A percentile compares a stretch with the other conserved stretches of the same genome.
These are phyloP conservation scores for Fragum sueziense DNA, from an alignment of 2,888 invertebrate species.

Conservation along the genomic window DNA sequence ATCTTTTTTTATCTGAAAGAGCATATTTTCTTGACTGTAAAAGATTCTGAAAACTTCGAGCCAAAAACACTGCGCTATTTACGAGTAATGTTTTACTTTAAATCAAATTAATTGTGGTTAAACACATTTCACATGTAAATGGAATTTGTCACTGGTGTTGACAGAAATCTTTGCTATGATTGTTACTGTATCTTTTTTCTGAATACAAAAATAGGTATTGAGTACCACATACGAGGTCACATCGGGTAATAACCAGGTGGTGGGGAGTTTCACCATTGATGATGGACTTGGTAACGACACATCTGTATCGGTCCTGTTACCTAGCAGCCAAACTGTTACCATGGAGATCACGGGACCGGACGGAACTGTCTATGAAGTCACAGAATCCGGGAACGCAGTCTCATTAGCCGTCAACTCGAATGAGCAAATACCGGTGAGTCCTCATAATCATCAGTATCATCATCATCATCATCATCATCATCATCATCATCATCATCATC, in stretches of 20 bases:
- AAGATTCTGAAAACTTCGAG: too few relatives aligned
- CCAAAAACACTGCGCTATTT: too few relatives aligned
- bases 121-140: too few relatives aligned
- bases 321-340: neutral
- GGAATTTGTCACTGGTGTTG: too few relatives aligned
- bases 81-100: too few relatives aligned
- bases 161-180: too few relatives aligned
- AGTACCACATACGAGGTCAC: neutral
- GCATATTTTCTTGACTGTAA: too few relatives aligned
- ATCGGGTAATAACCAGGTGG: neutral
- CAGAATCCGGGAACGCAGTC: neutral
- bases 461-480: too few relatives aligned
- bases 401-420: neutral
- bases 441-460: too few relatives aligned
- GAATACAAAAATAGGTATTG: neutral
- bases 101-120: too few relatives aligned
- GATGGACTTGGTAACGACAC: constrained; percentile 5
- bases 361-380: neutral
- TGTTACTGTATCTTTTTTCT: neutral
- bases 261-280: neutral
- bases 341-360: neutral
- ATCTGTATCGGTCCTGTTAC: neutral
- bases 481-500: too few relatives aligned
- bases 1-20: too few relatives aligned
- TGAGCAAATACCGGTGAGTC: neutral